Percentiles rank a stretch among this genome's conserved stretches.
phyloP scores from a whole-genome alignment of 2,797 vertebrate genomes.

The Notamacropus eugenii region DNA sequence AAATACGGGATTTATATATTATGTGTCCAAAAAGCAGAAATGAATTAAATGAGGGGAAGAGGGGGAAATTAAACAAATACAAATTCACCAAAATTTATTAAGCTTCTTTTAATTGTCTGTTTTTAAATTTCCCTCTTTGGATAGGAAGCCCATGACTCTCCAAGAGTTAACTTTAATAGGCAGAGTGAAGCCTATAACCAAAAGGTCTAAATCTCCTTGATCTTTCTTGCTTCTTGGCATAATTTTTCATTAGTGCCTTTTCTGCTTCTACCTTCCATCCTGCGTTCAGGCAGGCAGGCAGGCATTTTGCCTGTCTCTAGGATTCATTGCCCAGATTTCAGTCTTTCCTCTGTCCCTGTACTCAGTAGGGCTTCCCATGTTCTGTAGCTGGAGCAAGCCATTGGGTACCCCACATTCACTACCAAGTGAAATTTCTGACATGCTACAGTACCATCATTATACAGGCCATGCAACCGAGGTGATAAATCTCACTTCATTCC shows the following conservation, averaged over 20 bases:
- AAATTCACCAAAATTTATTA: not conserved
- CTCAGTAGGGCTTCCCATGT: fast-evolving
- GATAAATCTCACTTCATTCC: constrained; percentile 82
- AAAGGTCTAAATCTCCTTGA: not conserved
- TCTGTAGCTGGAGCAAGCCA: not conserved
- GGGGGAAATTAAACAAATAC: not conserved
- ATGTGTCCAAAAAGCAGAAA: not conserved
- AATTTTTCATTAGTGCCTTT: not conserved
- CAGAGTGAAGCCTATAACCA: constrained; percentile 7
- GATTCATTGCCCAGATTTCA: not conserved
- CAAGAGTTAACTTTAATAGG: not conserved
- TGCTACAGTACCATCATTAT: constrained; percentile 68
- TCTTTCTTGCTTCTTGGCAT: not conserved
- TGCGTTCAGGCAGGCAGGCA: not conserved
- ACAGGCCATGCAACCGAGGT: constrained; percentile 60
- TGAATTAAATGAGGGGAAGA: not conserved
- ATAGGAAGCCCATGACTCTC: not conserved
- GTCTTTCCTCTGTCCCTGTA: not conserved
- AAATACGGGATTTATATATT: not conserved
- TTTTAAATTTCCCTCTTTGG: not conserved
- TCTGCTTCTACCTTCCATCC: not conserved
- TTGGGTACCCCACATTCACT: constrained; percentile 2
- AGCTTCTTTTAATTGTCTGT: not conserved
- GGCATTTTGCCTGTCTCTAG: not conserved
- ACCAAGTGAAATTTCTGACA: constrained; percentile 60